These are phyloP conservation scores for Glomeris marginata DNA, from an alignment of 2,888 invertebrate genomes.

Conservation along the genomic window DNA sequence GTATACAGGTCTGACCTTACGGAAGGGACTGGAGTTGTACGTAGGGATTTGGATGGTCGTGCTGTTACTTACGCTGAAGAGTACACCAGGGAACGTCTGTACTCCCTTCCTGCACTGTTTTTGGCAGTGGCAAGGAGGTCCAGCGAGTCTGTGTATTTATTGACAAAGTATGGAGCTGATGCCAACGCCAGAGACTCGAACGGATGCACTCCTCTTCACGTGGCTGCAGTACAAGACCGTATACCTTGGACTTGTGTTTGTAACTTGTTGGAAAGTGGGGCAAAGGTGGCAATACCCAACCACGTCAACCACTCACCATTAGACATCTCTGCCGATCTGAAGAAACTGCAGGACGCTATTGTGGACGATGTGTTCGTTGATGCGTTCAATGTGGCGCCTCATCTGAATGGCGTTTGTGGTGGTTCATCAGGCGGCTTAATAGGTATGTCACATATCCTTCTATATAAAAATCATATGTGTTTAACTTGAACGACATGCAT, in stretches of 20 bases:
- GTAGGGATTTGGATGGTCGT: slow-evolving; percentile 14
- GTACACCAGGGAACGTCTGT: slow-evolving; percentile 37
- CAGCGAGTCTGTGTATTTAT: slow-evolving; percentile 36
- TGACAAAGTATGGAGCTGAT: slow-evolving; percentile 40
- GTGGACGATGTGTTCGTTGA: slow-evolving; percentile 28
- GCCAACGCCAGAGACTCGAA: slow-evolving; percentile 36
- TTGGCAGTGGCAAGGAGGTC: slow-evolving; percentile 40
- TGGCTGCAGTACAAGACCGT: slow-evolving; percentile 39
- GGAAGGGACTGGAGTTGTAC: slow-evolving; percentile 11
- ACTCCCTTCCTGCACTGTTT: slow-evolving; percentile 41
- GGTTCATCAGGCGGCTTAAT: not conserved
- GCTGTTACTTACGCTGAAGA: slow-evolving; percentile 24
- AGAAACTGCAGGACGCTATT: slow-evolving; percentile 36
- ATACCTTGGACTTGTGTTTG: slow-evolving; percentile 38
- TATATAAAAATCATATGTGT: too few relatives aligned
- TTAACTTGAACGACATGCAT: too few relatives aligned
- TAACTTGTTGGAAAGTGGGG: slow-evolving; percentile 37
- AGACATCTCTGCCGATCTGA: slow-evolving; percentile 37
- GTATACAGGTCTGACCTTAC: too few relatives aligned
- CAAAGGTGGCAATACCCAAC: slow-evolving; percentile 34
- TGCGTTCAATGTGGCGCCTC: slow-evolving; percentile 5
- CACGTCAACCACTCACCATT: slow-evolving; percentile 36
- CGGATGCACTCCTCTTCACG: slow-evolving; percentile 42
- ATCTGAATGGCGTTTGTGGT: not conserved
- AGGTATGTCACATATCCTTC: too few relatives aligned